Percentiles rank a stretch among this genome's conserved stretches.
These are phyloP conservation scores for Chamaetylas fuelleborni DNA, from an alignment of 2,113 vertebrate species.

Conservation along the genomic window DNA sequence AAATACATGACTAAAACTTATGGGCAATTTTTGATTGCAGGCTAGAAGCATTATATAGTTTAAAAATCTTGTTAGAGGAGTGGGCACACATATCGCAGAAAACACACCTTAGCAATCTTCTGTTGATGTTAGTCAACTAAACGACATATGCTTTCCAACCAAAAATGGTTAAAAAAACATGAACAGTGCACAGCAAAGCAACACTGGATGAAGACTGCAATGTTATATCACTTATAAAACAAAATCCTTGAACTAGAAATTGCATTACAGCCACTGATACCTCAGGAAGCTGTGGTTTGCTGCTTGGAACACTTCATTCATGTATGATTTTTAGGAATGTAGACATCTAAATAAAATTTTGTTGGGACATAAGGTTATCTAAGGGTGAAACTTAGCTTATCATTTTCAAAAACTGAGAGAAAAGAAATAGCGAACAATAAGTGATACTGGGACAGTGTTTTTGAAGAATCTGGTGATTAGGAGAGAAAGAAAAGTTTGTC, in stretches of 20 bases:
- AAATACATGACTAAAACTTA: not conserved
- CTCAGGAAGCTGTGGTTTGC: slow-evolving; percentile 18
- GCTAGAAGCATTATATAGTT: not conserved
- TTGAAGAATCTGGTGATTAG: not conserved
- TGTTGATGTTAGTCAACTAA: not conserved
- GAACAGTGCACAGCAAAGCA: not conserved
- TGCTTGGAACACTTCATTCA: not conserved
- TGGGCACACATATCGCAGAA: not conserved
- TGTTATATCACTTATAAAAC: not conserved
- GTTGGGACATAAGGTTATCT: slow-evolving; percentile 11
- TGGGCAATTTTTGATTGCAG: not conserved
- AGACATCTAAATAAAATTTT: slow-evolving; percentile 19
- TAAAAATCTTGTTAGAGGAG: not conserved
- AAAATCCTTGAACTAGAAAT: slow-evolving; percentile 12
- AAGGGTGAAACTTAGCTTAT: slow-evolving; percentile 19
- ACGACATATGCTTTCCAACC: not conserved
- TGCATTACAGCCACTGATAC: not conserved
- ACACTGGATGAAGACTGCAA: not conserved
- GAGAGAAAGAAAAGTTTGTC: not conserved
- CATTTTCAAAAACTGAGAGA: not conserved
- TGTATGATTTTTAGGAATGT: slow-evolving; percentile 17
- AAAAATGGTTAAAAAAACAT: not conserved
- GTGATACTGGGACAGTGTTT: not conserved
- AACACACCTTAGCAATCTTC: not conserved
- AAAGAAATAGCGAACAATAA: not conserved